Evolutionary conservation across 2,797 vertebrate species (phyloP).

Genomic region (Alosa sapidissima): DNA sequence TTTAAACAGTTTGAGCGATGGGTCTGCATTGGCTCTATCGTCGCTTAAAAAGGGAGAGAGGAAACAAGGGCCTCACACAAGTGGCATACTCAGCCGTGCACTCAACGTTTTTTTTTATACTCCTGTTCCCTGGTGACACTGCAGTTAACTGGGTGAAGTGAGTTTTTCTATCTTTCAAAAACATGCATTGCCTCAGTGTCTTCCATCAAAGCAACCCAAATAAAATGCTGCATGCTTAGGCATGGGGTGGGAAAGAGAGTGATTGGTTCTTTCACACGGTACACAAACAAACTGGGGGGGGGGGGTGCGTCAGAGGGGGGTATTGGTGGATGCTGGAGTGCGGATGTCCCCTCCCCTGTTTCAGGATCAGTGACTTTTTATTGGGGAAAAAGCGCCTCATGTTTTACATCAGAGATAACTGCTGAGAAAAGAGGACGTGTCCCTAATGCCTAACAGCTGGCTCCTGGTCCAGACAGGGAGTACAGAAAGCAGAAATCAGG

Average conservation of each 20-base stretch:
- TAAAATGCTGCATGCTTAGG: not conserved
- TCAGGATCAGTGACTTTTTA: conserved; percentile 63
- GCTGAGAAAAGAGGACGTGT: conserved; percentile 67
- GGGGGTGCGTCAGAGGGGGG: not conserved
- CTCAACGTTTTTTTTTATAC: not conserved
- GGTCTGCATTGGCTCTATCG: conserved; percentile 23
- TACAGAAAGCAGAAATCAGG: conserved; percentile 16
- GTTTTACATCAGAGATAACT: conserved; percentile 70
- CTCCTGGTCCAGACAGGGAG: conserved; percentile 54
- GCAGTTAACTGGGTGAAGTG: not conserved
- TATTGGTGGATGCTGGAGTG: not conserved
- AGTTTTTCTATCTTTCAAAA: not conserved
- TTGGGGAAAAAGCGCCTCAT: conserved; percentile 78
- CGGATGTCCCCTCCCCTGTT: conserved; percentile 61
- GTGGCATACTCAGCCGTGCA: not conserved
- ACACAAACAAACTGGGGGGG: conserved; percentile 32
- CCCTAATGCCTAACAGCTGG: conserved; percentile 79
- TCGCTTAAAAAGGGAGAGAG: conserved; percentile 23
- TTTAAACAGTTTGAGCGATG: conserved; percentile 28
- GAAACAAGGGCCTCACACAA: conserved; percentile 27
- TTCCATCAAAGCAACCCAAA: not conserved
- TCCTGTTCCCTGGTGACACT: conserved; percentile 6
- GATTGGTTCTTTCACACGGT: conserved; percentile 17
- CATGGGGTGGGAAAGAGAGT: not conserved
- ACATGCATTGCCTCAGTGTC: not conserved